Evolutionary conservation across 2,797 vertebrate species (phyloP).

Genomic region (Loriculus beryllinus): DNA sequence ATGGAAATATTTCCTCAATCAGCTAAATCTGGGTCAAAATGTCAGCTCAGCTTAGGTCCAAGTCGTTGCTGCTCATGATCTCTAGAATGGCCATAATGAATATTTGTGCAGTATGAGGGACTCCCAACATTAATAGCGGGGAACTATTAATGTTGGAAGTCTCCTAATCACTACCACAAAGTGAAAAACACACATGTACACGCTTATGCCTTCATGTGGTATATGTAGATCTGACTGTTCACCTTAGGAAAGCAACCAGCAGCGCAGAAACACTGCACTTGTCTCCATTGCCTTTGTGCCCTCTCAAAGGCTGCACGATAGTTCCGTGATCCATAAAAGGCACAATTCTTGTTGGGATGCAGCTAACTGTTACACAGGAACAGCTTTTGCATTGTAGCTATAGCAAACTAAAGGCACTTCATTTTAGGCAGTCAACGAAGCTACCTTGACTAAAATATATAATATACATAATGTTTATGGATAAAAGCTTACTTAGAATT

Average conservation of each 20-base stretch:
- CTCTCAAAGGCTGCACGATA: neutral
- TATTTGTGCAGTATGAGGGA: neutral
- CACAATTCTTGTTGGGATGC: neutral
- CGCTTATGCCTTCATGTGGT: neutral
- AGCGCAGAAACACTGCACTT: neutral
- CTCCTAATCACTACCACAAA: neutral
- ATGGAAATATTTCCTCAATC: conserved; percentile 46
- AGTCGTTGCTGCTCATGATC: neutral
- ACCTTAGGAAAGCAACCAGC: neutral
- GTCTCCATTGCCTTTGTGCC: neutral
- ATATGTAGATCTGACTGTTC: neutral
- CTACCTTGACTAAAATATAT: neutral
- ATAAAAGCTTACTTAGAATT: neutral
- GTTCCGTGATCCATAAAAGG: neutral
- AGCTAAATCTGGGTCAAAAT: conserved; percentile 58
- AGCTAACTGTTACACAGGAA: neutral
- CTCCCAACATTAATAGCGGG: neutral
- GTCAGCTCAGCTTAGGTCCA: neutral
- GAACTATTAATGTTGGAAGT: too few relatives aligned
- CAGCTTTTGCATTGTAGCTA: neutral
- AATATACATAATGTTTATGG: neutral
- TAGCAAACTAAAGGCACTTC: neutral
- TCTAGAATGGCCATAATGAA: neutral
- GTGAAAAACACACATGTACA: accelerated
- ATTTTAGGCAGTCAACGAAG: neutral